These are phyloP conservation scores for Polyergus mexicanus DNA, from an alignment of 1,140 invertebrate genomes.

Conservation along the genomic window DNA sequence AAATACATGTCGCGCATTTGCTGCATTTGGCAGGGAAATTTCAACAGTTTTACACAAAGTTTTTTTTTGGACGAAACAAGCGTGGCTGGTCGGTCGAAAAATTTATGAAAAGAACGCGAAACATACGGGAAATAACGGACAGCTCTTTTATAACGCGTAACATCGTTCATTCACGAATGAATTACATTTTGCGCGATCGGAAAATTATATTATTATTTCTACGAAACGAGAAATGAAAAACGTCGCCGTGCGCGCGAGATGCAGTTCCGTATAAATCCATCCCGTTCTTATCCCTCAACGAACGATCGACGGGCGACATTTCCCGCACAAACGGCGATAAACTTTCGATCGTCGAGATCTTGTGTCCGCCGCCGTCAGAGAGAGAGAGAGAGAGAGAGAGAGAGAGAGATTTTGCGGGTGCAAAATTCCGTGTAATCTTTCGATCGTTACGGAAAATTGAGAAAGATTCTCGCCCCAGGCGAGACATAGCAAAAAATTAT, in stretches of 20 bases:
- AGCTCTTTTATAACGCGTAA: slow-evolving; percentile 30
- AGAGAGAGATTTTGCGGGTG: neutral
- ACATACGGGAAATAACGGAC: slow-evolving; percentile 7
- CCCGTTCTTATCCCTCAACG: slow-evolving; percentile 18
- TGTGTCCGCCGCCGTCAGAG: neutral
- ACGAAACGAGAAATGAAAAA: slow-evolving; percentile 28
- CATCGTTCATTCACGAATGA: neutral
- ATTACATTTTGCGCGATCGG: neutral
- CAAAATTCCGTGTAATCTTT: slow-evolving; percentile 14
- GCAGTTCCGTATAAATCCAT: slow-evolving; percentile 32
- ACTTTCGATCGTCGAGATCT: slow-evolving; percentile 35
- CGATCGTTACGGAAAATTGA: slow-evolving; percentile 24
- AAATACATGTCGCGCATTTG: neutral
- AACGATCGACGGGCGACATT: slow-evolving; percentile 52
- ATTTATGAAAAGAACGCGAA: slow-evolving; percentile 22
- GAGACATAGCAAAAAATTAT: slow-evolving; percentile 16
- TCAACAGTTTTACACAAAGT: neutral
- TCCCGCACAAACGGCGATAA: slow-evolving; percentile 39
- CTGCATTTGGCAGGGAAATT: neutral
- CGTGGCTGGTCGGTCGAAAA: neutral
- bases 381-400: no score
- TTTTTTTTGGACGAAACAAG: slow-evolving; percentile 3
- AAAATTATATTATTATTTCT: neutral
- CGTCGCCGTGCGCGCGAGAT: neutral
- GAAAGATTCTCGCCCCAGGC: neutral